phyloP scores from a whole-genome alignment of 2,888 invertebrate species.

The Stictocephala bisonia region DNA sequence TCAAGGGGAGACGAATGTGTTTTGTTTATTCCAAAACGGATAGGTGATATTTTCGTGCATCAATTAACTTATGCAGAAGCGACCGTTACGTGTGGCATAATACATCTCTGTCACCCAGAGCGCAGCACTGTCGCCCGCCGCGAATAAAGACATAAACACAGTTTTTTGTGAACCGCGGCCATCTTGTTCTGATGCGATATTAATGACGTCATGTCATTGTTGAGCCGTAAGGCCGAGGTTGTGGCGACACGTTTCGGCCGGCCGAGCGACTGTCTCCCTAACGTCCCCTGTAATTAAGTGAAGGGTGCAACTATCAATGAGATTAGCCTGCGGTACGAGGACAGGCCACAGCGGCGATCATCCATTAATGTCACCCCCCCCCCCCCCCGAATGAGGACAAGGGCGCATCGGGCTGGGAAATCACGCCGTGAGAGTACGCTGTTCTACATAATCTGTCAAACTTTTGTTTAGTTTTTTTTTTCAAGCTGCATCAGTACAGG shows the following conservation, averaged over 20 bases:
- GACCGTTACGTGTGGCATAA: too few relatives aligned
- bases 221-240: conserved; percentile 28
- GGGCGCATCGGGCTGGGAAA: conserved; percentile 28
- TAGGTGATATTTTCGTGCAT: too few relatives aligned
- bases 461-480: too few relatives aligned
- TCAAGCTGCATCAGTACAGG: too few relatives aligned
- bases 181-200: conserved; percentile 50
- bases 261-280: conserved; percentile 37
- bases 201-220: conserved; percentile 45
- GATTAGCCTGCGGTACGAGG: conserved; percentile 14
- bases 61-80: too few relatives aligned
- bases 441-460: too few relatives aligned
- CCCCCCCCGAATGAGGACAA: background rate
- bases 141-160: conserved; percentile 49
- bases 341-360: conserved; percentile 9
- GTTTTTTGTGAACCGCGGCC: conserved; percentile 49
- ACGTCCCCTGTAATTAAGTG: conserved; percentile 45
- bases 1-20: too few relatives aligned
- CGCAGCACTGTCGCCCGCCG: background rate
- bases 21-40: too few relatives aligned
- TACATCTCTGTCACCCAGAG: conserved; percentile 19
- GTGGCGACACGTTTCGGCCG: background rate
- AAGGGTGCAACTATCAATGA: conserved; percentile 43
- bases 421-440: too few relatives aligned
- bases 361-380: conserved; percentile 35